Conservation (phyloP, 2,888 invertebrate genomes). For the Cloeon dipterum region DNA sequence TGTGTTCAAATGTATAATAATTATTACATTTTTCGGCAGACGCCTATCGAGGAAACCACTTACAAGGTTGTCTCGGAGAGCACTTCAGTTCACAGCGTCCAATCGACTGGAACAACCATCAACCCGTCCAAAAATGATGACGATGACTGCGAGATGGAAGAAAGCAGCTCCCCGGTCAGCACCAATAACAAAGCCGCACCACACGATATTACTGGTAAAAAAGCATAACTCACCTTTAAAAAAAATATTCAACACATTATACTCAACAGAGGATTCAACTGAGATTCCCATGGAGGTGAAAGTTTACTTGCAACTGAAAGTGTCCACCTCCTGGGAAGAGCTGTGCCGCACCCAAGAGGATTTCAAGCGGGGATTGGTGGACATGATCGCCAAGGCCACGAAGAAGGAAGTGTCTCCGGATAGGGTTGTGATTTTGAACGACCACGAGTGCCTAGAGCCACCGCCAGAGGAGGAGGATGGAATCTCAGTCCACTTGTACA, state of each 20-base stretch:
- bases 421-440: slow-evolving; percentile 7
- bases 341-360: neutral
- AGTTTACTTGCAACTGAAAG: neutral
- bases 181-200: no score
- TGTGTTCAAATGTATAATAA: no score
- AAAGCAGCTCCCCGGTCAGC: no score
- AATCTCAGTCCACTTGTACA: slow-evolving; percentile 10
- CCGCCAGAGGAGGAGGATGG: neutral
- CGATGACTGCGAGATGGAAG: no score
- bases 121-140: no score
- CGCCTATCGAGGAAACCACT: no score
- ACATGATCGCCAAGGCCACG: neutral
- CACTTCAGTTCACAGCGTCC: no score
- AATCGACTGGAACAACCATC: no score
- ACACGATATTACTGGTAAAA: no score
- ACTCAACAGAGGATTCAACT: neutral
- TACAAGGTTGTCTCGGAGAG: no score
- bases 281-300: neutral
- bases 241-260: neutral
- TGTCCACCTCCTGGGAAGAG: slow-evolving; percentile 4
- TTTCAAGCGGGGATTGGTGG: slow-evolving; percentile 1
- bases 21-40: no score
- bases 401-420: slow-evolving; percentile 4
- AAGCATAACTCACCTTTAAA: neutral
- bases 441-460: neutral